Base-by-base conservation (phyloP, 2,113 vertebrate species). In the Ariopsis seemanni region DNA sequence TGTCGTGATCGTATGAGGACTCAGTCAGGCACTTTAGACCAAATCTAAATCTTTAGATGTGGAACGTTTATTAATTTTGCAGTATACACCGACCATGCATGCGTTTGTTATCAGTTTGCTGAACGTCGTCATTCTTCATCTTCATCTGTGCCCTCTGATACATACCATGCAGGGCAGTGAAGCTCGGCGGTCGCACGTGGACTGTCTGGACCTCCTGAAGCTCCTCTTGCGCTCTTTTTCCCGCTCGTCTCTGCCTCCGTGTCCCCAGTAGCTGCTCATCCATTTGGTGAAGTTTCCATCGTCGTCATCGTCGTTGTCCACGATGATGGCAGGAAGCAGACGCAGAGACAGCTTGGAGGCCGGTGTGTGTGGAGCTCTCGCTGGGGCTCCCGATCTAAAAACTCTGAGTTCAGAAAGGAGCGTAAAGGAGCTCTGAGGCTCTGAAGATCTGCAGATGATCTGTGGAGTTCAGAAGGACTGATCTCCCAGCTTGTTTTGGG, bases 261-360 rank as follows among this genome's bases (percentile, higher is more conserved):
- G 97, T 60, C 97, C 98, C 97, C 97, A 99, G 93, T 97, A 99
- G 88, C 98, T 99, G 91, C 97, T 99, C 98, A 99, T 99, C 98
- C 98, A 99, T 89, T 97, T 98, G 87, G 98, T 98, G 94, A 99
- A 99, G 91, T 95, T 97, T 4, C 97, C 95, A 85, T 99, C 98
- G 67, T 98, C 97, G 75, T 96, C 96, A 9, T 98, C 97, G 2
- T 98, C 97, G 91, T 97, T 96, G 94, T 98, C 98, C 96, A 96
- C 95, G 90, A 88, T 90, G 88, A 97, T 90, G 11, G 81, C 87
- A 55, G 95, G 95, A 83, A 95, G 92, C 1, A 96, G 93, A 72
- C 95, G 92, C 55, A 95, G 94, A 86, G 95, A 92, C 94, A 96
- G 91, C 74, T 89, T 94, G 92, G 20, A 85, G 84, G 60, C 27